Conservation (phyloP, 2,797 vertebrate genomes). For the Molossus alvarezi region DNA sequence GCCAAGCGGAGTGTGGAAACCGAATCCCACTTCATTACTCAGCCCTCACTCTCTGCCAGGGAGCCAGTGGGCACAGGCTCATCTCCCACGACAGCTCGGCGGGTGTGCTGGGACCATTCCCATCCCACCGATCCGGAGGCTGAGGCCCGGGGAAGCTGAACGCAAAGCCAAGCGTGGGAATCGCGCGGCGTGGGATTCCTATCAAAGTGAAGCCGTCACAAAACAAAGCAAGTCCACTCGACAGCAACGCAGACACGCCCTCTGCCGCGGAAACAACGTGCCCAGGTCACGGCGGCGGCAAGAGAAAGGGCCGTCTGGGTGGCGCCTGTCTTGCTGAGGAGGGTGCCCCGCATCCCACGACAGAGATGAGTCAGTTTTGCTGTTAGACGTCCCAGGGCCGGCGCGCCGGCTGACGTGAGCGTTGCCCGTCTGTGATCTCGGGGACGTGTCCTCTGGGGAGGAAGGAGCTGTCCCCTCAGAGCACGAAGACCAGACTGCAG, state of each 20-base stretch:
- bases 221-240: not conserved
- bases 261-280: not conserved
- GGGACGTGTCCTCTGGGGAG: not conserved
- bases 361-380: slow-evolving; percentile 37
- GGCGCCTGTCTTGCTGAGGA: not conserved
- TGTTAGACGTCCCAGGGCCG: not conserved
- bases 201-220: not conserved
- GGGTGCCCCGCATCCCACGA: not conserved
- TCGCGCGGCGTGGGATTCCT: not conserved
- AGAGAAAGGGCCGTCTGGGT: not conserved
- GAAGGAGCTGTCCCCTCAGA: not conserved
- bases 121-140: not conserved
- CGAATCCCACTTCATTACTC: not conserved
- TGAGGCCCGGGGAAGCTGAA: not conserved
- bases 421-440: not conserved
- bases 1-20: not conserved
- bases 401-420: not conserved
- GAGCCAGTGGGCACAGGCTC: not conserved
- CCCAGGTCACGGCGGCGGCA: not conserved
- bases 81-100: not conserved
- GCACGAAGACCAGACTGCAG: not conserved
- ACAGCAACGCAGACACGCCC: not conserved
- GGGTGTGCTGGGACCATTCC: not conserved
- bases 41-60: too few relatives aligned
- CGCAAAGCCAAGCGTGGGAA: not conserved